Conservation (phyloP, 2,888 invertebrate species). For the Phymatocera aterrima region DNA sequence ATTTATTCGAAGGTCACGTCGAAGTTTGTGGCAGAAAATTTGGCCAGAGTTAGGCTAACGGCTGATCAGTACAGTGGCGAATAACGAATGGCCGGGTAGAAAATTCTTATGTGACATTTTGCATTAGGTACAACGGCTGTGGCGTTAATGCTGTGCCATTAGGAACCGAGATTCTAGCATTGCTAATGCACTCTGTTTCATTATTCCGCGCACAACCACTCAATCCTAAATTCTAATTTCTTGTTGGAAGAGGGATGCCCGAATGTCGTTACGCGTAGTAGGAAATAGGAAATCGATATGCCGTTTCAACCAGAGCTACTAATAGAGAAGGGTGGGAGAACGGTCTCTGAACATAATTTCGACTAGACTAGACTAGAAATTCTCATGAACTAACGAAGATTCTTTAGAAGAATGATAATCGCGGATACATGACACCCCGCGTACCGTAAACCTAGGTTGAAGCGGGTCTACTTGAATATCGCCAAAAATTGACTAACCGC, state of each 20-base stretch:
- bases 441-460: too few species aligned
- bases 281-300: slow-evolving; percentile 12
- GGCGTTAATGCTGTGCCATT: background rate
- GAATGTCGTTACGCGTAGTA: background rate
- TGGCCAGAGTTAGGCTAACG: background rate
- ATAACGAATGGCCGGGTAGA: background rate
- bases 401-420: too few species aligned
- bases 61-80: background rate
- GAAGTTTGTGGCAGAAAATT: too few species aligned
- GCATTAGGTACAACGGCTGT: background rate
- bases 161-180: background rate
- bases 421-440: too few species aligned
- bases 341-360: too few species aligned
- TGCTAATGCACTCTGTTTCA: slow-evolving; percentile 17
- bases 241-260: background rate
- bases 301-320: slow-evolving; percentile 1
- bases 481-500: too few species aligned
- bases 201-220: background rate
- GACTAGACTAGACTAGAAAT: too few species aligned
- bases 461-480: too few species aligned
- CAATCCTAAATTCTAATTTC: background rate
- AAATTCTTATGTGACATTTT: background rate
- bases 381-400: too few species aligned
- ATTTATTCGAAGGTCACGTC: too few species aligned
- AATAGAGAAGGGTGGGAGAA: too few species aligned